Conservation (phyloP, 2,888 invertebrate genomes). For the Yponomeuta sedellus region DNA sequence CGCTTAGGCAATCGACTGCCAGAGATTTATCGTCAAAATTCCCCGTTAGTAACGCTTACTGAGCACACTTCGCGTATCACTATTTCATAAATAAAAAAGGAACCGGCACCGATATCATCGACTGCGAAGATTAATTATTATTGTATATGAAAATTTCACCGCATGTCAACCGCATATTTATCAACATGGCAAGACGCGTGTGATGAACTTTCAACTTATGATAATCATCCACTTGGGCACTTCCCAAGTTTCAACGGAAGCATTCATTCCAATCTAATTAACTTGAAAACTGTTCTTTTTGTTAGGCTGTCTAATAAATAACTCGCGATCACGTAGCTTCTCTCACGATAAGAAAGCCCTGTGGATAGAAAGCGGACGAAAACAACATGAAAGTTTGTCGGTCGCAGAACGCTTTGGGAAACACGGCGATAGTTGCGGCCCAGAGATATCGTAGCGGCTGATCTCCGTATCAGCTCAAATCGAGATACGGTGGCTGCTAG, state of each 20-base stretch:
- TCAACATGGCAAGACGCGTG: slow-evolving; percentile 57
- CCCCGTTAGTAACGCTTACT: slow-evolving; percentile 75
- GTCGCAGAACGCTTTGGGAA: slow-evolving; percentile 26
- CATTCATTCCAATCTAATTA: slow-evolving; percentile 30
- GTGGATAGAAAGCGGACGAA: background rate
- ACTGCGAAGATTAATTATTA: slow-evolving; percentile 73
- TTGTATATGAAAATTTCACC: slow-evolving; percentile 71
- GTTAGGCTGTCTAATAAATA: slow-evolving; percentile 21
- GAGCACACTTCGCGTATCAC: slow-evolving; percentile 74
- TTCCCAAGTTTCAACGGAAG: slow-evolving; percentile 41
- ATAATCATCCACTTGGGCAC: slow-evolving; percentile 36
- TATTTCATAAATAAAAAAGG: slow-evolving; percentile 76
- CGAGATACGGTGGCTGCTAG: slow-evolving; percentile 62
- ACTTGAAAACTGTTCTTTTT: background rate
- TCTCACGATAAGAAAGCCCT: slow-evolving; percentile 1
- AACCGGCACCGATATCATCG: slow-evolving; percentile 75
- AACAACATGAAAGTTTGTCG: slow-evolving; percentile 12
- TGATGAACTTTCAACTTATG: slow-evolving; percentile 54
- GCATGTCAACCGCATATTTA: slow-evolving; percentile 69
- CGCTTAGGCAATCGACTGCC: slow-evolving; percentile 75
- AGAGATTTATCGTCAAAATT: slow-evolving; percentile 74
- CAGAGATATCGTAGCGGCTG: slow-evolving; percentile 51
- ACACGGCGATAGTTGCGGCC: slow-evolving; percentile 45
- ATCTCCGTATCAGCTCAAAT: slow-evolving; percentile 65
- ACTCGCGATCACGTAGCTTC: slow-evolving; percentile 4